These are phyloP conservation scores for Stichodactyla mertensii DNA, from an alignment of 64 coral and sea anemone species.

Conservation along the genomic window DNA sequence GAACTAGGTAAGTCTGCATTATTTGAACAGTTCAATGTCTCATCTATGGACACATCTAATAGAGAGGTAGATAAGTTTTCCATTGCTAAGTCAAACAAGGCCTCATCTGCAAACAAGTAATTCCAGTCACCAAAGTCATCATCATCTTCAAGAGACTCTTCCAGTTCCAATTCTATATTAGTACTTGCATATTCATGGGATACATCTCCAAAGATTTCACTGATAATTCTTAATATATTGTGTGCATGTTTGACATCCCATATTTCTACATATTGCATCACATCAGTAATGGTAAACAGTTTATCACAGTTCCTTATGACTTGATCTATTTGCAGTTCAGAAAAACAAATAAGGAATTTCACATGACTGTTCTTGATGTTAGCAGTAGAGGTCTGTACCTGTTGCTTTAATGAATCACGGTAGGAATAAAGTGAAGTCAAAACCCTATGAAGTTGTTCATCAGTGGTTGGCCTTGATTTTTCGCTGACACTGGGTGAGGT, in stretches of 20 bases:
- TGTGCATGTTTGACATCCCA: slow-evolving; percentile 42
- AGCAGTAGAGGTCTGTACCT: slow-evolving; percentile 9
- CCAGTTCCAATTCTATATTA: not conserved
- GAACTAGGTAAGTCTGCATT: slow-evolving; percentile 2
- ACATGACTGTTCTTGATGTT: slow-evolving; percentile 6
- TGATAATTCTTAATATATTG: slow-evolving; percentile 25
- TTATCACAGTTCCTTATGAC: slow-evolving; percentile 39
- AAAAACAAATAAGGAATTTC: slow-evolving; percentile 42
- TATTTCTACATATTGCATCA: slow-evolving; percentile 43
- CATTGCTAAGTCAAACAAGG: slow-evolving; percentile 25
- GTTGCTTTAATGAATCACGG: slow-evolving; percentile 24
- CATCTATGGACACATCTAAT: slow-evolving; percentile 5
- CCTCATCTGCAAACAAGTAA: slow-evolving; percentile 23
- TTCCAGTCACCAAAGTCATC: slow-evolving; percentile 29
- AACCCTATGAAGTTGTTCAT: slow-evolving; percentile 25
- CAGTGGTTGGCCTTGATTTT: slow-evolving; percentile 13
- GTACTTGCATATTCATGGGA: not conserved
- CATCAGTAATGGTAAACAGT: slow-evolving; percentile 39
- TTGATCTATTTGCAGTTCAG: slow-evolving; percentile 43
- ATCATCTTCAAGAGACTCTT: slow-evolving; percentile 15
- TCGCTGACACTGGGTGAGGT: not conserved
- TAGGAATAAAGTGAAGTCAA: slow-evolving; percentile 26
- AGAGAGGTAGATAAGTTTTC: slow-evolving; percentile 24
- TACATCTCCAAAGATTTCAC: slow-evolving; percentile 39
- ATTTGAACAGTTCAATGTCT: slow-evolving; percentile 4